Evolutionary conservation across 1,140 invertebrate genomes (phyloP), one percentile per base, ranked within the genome.

Genomic region (Lepidostoma basale): DNA sequence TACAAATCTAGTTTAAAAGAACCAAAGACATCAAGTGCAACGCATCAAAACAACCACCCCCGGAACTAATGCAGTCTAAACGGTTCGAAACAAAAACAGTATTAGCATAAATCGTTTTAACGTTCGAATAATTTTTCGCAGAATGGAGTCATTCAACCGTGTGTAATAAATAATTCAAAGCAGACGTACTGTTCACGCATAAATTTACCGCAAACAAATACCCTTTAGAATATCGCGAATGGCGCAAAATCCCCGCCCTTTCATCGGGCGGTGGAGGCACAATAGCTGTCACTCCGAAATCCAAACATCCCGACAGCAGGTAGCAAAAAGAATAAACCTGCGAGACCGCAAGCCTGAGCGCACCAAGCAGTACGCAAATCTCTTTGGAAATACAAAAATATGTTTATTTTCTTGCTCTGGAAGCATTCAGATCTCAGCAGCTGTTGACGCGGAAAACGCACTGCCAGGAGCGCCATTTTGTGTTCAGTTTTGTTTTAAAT

Each of bases 181-280:
- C 36, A 60, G 56, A 60, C 39, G 56, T 60, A 20, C 54, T 40
- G 22, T 59, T 59, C 40, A 59, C 54, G 54, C 54, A 59, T 59
- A 59, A 59, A 59, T 59, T 59, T 59, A n/a, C 33, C 54, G 30
- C 54, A 59, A 59, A 59, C 54, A 59, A 59, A 59, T n/a, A 14
- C 8, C 33, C 54, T 59, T 36, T 59, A 58, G 54, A 59, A 59
- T 12, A 36, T 20, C 30, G 10, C 14, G 54, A 36, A 40, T 20
- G 28, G 52, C 52, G 52, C 26, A 30, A 56, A 52, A 8, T 12
- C 12, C 47, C 20, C 23, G 28, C 52, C 52, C 52, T 56, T 33
- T 56, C 52, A 56, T 30, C 16, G 52, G 52, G 28, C 5, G 52
- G 6, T 9, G 20, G 28, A n/a, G 9, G 3, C 54, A 59, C 54